Evolutionary conservation across 2,888 invertebrate species (phyloP).

Genomic region (Teleogryllus oceanicus): DNA sequence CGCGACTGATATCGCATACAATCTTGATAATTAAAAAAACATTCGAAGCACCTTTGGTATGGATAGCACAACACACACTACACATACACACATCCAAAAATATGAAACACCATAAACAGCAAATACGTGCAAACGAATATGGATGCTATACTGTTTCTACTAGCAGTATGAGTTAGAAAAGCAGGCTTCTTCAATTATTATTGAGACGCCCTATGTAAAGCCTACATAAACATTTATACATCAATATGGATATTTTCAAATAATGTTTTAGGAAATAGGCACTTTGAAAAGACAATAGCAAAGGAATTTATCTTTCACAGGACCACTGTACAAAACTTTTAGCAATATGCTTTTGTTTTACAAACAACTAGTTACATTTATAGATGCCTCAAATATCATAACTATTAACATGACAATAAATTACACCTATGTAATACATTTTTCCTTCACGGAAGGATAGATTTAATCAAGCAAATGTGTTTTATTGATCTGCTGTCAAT

Average conservation of each 20-base stretch:
- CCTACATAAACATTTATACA: not conserved
- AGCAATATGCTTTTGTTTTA: not conserved
- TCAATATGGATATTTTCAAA: not conserved
- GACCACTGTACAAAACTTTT: not conserved
- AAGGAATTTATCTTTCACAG: not conserved
- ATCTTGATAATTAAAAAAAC: slow-evolving; percentile 1
- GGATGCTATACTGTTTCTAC: not conserved
- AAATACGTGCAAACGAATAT: no score
- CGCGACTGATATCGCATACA: slow-evolving; percentile 7
- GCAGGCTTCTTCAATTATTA: not conserved
- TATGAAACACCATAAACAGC: not conserved
- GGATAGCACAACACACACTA: not conserved
- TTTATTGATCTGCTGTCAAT: no score
- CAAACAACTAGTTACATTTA: slow-evolving; percentile 8
- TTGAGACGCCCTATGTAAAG: not conserved
- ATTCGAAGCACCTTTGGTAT: slow-evolving; percentile 1
- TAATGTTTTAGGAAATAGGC: not conserved
- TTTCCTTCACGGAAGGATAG: no score
- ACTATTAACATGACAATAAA: slow-evolving; percentile 4
- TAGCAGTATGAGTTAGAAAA: slow-evolving; percentile 7
- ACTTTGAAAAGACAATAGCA: not conserved
- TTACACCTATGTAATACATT: not conserved
- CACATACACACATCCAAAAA: slow-evolving; percentile 6
- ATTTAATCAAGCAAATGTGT: no score
- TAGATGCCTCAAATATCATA: not conserved